Percentiles rank a stretch among this genome's conserved stretches.
These are phyloP conservation scores for Sturnus vulgaris DNA, from an alignment of 2,113 vertebrate species.

Conservation along the genomic window DNA sequence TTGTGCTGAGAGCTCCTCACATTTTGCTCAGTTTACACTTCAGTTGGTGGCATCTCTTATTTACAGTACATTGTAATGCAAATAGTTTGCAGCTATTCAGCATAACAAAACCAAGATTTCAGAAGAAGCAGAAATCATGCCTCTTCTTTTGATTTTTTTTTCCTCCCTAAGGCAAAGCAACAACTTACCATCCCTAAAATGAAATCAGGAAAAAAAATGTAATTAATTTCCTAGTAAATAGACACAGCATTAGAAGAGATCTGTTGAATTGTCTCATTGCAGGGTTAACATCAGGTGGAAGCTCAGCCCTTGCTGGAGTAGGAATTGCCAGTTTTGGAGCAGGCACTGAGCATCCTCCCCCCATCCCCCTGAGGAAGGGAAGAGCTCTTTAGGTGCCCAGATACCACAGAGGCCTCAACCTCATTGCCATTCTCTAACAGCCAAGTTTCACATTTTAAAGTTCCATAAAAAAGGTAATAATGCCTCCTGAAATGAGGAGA, in stretches of 20 bases:
- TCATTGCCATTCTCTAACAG: background rate
- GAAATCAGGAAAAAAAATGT: background rate
- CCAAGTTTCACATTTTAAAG: background rate
- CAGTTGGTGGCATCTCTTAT: background rate
- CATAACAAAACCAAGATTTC: background rate
- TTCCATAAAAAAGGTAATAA: background rate
- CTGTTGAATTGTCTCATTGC: background rate
- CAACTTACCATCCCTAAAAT: background rate
- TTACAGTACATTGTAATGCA: constrained; percentile 17
- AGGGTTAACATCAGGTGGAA: background rate
- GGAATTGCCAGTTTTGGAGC: background rate
- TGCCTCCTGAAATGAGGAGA: background rate
- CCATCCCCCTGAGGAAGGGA: background rate
- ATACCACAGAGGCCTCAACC: background rate
- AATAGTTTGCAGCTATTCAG: constrained; percentile 18
- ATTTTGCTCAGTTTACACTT: constrained; percentile 13
- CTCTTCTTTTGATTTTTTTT: background rate
- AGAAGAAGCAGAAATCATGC: background rate
- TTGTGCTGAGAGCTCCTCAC: background rate
- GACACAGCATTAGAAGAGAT: background rate
- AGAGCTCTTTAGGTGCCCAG: background rate
- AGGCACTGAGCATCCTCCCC: background rate
- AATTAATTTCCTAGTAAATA: background rate
- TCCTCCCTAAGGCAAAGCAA: background rate
- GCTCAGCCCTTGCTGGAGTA: background rate